These are phyloP conservation scores for Macrochelys suwanniensis DNA, from an alignment of 2,797 vertebrate genomes.

Conservation along the genomic window DNA sequence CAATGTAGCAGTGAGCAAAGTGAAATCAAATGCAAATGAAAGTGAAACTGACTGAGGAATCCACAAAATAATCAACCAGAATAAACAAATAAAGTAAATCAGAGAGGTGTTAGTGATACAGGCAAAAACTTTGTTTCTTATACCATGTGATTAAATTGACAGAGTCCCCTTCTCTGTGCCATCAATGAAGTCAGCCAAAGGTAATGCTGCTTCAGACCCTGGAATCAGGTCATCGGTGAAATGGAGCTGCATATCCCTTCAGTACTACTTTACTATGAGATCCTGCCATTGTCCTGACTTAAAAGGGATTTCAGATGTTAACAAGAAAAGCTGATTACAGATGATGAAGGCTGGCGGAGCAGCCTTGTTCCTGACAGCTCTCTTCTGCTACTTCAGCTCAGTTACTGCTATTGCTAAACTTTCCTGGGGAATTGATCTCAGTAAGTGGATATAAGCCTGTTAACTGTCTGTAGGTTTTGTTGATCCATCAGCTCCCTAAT, in stretches of 20 bases:
- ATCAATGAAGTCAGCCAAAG: neutral
- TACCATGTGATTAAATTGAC: neutral
- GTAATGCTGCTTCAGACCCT: accelerated
- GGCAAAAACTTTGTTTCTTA: neutral
- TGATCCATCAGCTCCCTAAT: constrained; percentile 57
- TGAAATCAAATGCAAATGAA: neutral
- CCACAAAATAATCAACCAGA: neutral
- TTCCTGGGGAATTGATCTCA: constrained; percentile 9
- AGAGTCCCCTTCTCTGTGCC: neutral
- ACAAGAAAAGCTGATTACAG: constrained; percentile 66
- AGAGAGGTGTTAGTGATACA: neutral
- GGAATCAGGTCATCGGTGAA: neutral
- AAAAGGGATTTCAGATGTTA: constrained; percentile 65
- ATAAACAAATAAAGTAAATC: neutral
- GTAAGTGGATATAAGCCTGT: constrained; percentile 53
- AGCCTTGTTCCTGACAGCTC: constrained; percentile 38
- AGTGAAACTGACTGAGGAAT: neutral
- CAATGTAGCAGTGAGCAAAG: neutral
- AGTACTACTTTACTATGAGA: constrained; percentile 8
- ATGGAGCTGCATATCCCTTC: constrained; percentile 26
- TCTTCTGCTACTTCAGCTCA: constrained; percentile 44
- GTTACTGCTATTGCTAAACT: neutral
- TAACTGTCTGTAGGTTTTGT: constrained; percentile 45
- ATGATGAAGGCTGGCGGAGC: neutral
- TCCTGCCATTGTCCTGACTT: constrained; percentile 29